phyloP scores from a whole-genome alignment of 2,888 invertebrate genomes.

The Lingula anatina region DNA sequence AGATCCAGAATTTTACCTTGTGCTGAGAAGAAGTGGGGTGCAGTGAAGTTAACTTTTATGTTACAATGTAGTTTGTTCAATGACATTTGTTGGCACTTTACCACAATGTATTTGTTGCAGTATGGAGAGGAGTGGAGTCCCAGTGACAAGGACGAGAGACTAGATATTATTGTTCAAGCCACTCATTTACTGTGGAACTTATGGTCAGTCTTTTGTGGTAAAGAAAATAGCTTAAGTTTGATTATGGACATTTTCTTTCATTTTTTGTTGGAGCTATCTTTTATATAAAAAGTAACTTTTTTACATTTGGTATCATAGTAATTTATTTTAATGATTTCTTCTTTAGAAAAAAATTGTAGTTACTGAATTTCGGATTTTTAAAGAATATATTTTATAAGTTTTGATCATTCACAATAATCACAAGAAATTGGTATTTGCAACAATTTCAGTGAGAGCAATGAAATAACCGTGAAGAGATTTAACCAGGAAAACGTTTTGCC shows the following conservation, averaged over 20 bases:
- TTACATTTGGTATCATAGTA: background rate
- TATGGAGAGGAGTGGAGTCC: conserved; percentile 30
- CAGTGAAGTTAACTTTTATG: too few relatives aligned
- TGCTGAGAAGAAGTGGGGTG: too few relatives aligned
- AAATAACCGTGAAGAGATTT: conserved; percentile 62
- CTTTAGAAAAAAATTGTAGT: background rate
- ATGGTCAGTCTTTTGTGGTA: conserved; percentile 53
- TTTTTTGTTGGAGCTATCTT: conserved; percentile 1
- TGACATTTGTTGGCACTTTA: too few relatives aligned
- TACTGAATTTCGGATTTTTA: background rate
- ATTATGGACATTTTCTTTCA: background rate
- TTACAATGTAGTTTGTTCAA: too few relatives aligned
- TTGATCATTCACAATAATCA: too few relatives aligned
- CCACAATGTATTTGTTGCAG: too few relatives aligned
- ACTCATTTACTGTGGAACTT: conserved; percentile 67
- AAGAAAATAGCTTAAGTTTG: background rate
- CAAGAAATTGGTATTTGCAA: too few relatives aligned
- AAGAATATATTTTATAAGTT: too few relatives aligned
- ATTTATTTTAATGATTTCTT: background rate
- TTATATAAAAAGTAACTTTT: background rate
- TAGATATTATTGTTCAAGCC: conserved; percentile 65
- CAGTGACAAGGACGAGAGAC: conserved; percentile 57
- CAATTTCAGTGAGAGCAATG: conserved; percentile 54
- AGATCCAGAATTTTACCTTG: too few relatives aligned
- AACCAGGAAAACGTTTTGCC: conserved; percentile 63